Evolutionary conservation across 1,140 invertebrate species (phyloP).

Genomic region (Halyomorpha halys): DNA sequence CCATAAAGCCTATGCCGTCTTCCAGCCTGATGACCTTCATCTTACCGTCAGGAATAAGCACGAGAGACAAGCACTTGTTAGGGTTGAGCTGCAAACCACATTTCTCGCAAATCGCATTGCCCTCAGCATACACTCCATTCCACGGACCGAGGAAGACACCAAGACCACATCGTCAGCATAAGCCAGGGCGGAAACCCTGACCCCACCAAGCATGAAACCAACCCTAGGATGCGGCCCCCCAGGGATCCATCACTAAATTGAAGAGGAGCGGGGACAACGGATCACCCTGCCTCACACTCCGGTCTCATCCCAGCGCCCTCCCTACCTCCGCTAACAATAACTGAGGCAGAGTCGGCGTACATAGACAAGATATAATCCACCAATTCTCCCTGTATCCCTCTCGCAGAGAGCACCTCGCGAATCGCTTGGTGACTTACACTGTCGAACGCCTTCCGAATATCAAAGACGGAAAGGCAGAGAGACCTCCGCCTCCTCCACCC

Average conservation of each 20-base stretch:
- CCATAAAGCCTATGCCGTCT: background rate
- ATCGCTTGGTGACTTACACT: no score
- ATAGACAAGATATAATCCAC: no score
- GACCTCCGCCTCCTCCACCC: no score
- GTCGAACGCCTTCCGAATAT: no score
- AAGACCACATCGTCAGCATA: background rate
- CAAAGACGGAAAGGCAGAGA: no score
- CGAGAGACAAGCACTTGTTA: background rate
- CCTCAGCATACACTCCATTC: background rate
- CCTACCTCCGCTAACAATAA: no score
- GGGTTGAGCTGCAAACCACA: background rate
- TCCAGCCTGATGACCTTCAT: background rate
- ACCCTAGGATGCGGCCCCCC: slow-evolving; percentile 75
- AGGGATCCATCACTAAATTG: slow-evolving; percentile 74
- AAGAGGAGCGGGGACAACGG: slow-evolving; percentile 78
- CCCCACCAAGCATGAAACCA: slow-evolving; percentile 57
- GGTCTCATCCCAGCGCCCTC: no score
- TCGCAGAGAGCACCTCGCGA: no score
- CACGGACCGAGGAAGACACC: background rate
- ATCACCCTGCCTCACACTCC: no score
- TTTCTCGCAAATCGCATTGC: background rate
- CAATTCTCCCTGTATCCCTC: no score
- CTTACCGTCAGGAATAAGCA: background rate
- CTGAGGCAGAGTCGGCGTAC: no score
- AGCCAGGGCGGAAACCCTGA: slow-evolving; percentile 51